Percentiles rank a stretch among this genome's conserved stretches.
Conservation (phyloP, 1,140 invertebrate genomes). For the Neelides sp. region DNA sequence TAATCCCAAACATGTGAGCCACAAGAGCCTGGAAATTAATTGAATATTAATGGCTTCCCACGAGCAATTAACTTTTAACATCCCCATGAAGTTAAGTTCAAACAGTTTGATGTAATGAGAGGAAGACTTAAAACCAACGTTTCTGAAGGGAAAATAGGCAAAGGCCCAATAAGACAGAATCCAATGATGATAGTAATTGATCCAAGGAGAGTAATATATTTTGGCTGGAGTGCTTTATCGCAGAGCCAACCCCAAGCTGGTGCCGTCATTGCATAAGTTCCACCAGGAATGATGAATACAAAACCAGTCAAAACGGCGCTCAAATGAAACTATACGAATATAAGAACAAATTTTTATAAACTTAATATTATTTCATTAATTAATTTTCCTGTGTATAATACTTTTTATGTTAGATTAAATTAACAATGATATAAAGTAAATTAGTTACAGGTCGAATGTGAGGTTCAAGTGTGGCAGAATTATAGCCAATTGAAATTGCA, state of each 20-base stretch:
- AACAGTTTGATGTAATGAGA: neutral
- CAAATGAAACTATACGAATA: slow-evolving; percentile 46
- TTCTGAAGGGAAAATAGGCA: slow-evolving; percentile 50
- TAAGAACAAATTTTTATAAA: slow-evolving; percentile 12
- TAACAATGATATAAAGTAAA: neutral
- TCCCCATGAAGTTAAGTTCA: neutral
- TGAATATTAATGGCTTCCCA: neutral
- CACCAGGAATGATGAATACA: slow-evolving; percentile 78
- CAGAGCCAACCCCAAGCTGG: slow-evolving; percentile 69
- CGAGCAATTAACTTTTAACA: neutral
- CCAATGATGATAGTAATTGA: slow-evolving; percentile 49
- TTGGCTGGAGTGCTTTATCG: slow-evolving; percentile 50
- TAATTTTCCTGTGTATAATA: neutral
- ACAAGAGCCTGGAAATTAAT: slow-evolving; percentile 44
- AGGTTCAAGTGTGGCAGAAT: slow-evolving; percentile 66
- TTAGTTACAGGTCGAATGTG: slow-evolving; percentile 52
- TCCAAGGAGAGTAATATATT: slow-evolving; percentile 53
- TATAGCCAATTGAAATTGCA: slow-evolving; percentile 66
- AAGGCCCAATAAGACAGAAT: slow-evolving; percentile 60
- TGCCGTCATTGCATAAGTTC: slow-evolving; percentile 58
- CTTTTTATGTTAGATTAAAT: neutral
- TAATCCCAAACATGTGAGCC: slow-evolving; percentile 52
- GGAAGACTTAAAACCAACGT: slow-evolving; percentile 42
- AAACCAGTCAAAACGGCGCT: slow-evolving; percentile 60
- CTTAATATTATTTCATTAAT: neutral